Conservation (phyloP, 1,140 invertebrate species). For the Propsilocerus akamusi region DNA sequence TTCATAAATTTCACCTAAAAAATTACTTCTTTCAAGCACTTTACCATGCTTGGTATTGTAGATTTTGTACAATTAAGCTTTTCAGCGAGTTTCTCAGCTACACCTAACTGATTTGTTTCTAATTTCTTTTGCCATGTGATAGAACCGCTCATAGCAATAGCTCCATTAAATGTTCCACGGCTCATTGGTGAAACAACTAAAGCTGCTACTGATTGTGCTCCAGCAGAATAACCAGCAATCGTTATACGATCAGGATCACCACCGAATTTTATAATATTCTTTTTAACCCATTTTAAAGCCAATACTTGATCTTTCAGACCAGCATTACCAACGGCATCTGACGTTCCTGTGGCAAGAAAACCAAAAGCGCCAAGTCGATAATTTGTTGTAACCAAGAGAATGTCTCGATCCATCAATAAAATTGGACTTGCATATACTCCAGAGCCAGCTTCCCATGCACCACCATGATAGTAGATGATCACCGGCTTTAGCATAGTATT, state of each 20-base stretch:
- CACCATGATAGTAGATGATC: constrained; percentile 34
- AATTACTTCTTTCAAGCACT: constrained; percentile 36
- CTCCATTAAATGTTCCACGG: constrained; percentile 46
- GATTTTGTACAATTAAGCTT: constrained; percentile 43
- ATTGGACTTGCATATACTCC: constrained; percentile 33
- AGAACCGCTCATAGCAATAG: constrained; percentile 47
- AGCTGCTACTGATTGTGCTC: constrained; percentile 38
- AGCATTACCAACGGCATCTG: constrained; percentile 44
- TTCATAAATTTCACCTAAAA: not conserved
- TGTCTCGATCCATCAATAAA: constrained; percentile 39
- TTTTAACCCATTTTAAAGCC: constrained; percentile 49
- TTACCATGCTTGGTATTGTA: constrained; percentile 32
- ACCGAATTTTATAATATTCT: constrained; percentile 52
- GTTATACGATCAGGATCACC: constrained; percentile 54
- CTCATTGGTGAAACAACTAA: constrained; percentile 55
- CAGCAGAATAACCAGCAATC: constrained; percentile 47
- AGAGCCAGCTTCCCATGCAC: constrained; percentile 30
- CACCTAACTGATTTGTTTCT: constrained; percentile 30
- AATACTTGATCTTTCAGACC: constrained; percentile 57
- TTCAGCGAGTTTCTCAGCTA: constrained; percentile 46
- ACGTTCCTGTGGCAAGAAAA: constrained; percentile 43
- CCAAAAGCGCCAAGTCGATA: constrained; percentile 44
- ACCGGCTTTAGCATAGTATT: constrained; percentile 26
- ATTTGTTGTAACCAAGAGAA: constrained; percentile 50
- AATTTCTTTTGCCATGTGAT: constrained; percentile 35